These are phyloP conservation scores for Leguminivora glycinivorella DNA, from an alignment of 1,140 invertebrate species.

Conservation along the genomic window DNA sequence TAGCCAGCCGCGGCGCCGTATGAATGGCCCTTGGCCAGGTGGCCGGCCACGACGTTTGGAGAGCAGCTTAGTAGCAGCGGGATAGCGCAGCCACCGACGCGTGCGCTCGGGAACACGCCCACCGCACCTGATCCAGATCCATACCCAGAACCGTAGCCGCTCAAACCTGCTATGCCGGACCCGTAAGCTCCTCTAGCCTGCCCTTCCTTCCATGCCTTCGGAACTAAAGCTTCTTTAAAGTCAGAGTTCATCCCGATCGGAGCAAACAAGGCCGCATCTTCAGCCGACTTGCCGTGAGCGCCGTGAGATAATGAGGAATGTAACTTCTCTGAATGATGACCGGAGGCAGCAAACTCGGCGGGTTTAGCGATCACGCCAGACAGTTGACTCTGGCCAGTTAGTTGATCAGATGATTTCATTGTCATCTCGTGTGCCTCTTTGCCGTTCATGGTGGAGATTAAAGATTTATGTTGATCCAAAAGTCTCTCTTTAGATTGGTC, in stretches of 20 bases:
- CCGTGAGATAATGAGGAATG: background rate
- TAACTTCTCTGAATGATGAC: constrained; percentile 1
- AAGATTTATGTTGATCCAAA: constrained; percentile 4
- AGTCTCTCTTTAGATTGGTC: background rate
- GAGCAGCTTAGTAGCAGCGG: constrained; percentile 66
- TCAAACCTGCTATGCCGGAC: background rate
- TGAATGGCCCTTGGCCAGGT: constrained; percentile 51
- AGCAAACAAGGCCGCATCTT: background rate
- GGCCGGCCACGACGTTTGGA: constrained; percentile 62
- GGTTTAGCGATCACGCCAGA: background rate
- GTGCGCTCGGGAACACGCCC: constrained; percentile 62
- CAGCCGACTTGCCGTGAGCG: constrained; percentile 21
- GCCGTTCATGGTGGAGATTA: background rate
- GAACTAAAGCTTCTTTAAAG: constrained; percentile 4
- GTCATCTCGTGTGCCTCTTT: constrained; percentile 3
- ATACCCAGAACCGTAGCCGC: background rate
- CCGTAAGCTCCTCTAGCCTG: constrained; percentile 36
- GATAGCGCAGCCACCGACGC: constrained; percentile 58
- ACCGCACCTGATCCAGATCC: constrained; percentile 40
- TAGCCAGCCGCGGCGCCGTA: constrained; percentile 41
- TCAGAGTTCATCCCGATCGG: constrained; percentile 1
- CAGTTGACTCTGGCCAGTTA: constrained; percentile 1
- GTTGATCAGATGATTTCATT: constrained; percentile 18
- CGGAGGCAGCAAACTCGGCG: background rate
- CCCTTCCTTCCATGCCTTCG: constrained; percentile 14